phyloP scores from a whole-genome alignment of 2,797 vertebrate species.

The Alauda arvensis region DNA sequence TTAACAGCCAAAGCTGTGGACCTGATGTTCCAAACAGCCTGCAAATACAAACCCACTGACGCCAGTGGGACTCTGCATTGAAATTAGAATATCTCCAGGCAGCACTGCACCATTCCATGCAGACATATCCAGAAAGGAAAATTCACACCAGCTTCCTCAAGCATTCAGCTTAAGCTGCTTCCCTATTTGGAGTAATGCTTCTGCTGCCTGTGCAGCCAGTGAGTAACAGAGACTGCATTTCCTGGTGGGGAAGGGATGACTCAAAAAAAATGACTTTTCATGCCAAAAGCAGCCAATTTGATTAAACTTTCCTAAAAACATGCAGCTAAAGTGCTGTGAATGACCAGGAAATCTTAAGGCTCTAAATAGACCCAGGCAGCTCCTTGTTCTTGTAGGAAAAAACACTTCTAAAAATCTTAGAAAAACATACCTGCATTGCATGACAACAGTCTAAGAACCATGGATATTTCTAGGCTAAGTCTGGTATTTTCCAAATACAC shows the following conservation, averaged over 20 bases:
- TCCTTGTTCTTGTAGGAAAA: not conserved
- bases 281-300: not conserved
- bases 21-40: not conserved
- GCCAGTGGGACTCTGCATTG: not conserved
- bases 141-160: not conserved
- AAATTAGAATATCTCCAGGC: not conserved
- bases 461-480: not conserved
- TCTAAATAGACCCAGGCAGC: not conserved
- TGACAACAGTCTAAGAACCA: not conserved
- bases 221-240: not conserved
- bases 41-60: not conserved
- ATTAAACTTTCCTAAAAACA: not conserved
- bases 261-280: not conserved
- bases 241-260: not conserved
- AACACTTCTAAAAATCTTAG: not conserved
- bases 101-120: not conserved
- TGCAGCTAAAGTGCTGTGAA: not conserved
- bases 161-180: not conserved
- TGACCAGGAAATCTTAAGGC: not conserved
- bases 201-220: not conserved
- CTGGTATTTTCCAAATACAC: not conserved
- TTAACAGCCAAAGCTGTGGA: not conserved
- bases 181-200: not conserved
- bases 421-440: not conserved
- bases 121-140: not conserved